Evolutionary conservation across 2,113 vertebrate genomes (phyloP), one percentile per base, ranked within the genome.

Genomic region (Chloebia gouldiae): DNA sequence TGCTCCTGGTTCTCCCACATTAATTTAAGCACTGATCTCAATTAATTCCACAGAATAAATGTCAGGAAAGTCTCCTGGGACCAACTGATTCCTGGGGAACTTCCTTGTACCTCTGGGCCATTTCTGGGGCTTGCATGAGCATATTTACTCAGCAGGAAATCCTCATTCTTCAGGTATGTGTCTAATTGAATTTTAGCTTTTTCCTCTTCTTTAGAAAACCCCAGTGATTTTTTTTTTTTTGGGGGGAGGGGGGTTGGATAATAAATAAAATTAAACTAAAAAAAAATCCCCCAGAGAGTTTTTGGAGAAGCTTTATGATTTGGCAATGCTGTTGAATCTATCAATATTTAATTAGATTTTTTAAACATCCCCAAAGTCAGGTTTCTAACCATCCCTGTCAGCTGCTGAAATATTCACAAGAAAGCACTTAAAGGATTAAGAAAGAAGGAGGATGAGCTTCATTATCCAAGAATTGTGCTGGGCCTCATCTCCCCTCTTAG

Each of bases 351-450:
- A 96, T 96, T 73, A 50, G 25, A 44, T 21, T 86, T 92, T 61
- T 59, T 40, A 93, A 96, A 90, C 76, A 70, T 42, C 90, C 77
- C 49, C 92, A 88, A 87, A 87, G 78, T 51, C 49, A 31, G 30
- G 68, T 76, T 94, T 72, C 64, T 72, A 91, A 86, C 57, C 31
- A 1, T 27, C n/a, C 44, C 49, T 54, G 60, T 40, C 85, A 87
- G 86, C 92, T 91, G 86, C 76, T 96, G 87, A 96, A 96, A 94
- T 81, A 96, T 95, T 92, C 93, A 92, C 68, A 64, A 73, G 60
- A 57, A 85, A 78, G 80, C 59, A 76, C 71, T 94, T 77, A 93
- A 91, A 95, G 73, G 76, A 94, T 95, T 91, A 75, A 77, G 35
- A 33, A 88, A 92, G 51, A 13, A 89, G 72, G 7, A 50, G 76